phyloP scores from a whole-genome alignment of 2,113 vertebrate species.

The Elanoides forficatus region DNA sequence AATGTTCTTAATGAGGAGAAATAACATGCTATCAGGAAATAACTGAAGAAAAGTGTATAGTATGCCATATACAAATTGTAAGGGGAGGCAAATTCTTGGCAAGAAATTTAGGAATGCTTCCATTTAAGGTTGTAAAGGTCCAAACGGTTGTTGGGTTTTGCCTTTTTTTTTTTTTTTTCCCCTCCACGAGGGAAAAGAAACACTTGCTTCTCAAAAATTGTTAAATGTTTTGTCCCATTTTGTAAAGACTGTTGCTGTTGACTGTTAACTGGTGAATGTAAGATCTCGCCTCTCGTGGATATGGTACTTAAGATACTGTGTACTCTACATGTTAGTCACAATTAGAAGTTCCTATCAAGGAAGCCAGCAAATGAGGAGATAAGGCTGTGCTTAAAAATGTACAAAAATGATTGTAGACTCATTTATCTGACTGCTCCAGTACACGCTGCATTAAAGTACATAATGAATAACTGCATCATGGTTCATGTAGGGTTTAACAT shows the following conservation, averaged over 20 bases:
- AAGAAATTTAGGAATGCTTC: conserved; percentile 44
- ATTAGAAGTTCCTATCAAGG: conserved; percentile 38
- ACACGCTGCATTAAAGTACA: neutral
- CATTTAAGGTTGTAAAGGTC: neutral
- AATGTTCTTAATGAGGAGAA: conserved; percentile 63
- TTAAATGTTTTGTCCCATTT: neutral
- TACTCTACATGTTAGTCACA: neutral
- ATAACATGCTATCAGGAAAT: conserved; percentile 62
- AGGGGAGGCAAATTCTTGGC: conserved; percentile 52
- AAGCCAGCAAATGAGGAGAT: conserved; percentile 52
- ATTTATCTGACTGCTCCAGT: conserved; percentile 19
- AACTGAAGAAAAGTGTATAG: conserved; percentile 64
- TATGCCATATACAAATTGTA: conserved; percentile 64
- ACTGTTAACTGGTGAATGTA: conserved; percentile 23
- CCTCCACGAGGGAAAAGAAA: neutral
- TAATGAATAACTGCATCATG: conserved; percentile 35
- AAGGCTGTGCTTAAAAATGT: conserved; percentile 38
- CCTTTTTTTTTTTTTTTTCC: neutral
- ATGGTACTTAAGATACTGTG: neutral
- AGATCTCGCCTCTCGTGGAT: neutral
- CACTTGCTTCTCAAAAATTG: neutral
- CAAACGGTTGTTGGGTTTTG: neutral
- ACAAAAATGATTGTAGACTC: conserved; percentile 14
- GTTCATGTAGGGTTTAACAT: conserved; percentile 64
- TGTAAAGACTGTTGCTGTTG: neutral